Percentiles rank a stretch among this genome's conserved stretches.
Evolutionary conservation across 2,797 vertebrate species (phyloP).

Genomic region (Scarus forsteni): DNA sequence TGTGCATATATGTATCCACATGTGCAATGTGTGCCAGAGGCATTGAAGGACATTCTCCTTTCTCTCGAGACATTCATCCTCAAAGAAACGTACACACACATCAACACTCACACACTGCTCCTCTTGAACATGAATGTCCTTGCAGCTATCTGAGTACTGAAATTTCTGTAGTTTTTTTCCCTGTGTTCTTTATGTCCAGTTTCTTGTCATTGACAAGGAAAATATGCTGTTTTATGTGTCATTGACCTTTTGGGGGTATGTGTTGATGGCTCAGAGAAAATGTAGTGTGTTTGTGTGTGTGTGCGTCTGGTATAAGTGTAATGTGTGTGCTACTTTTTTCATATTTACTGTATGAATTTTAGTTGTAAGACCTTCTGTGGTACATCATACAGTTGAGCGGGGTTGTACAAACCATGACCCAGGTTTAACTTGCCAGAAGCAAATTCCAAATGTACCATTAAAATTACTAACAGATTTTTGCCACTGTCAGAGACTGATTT

Average conservation of each 20-base stretch:
- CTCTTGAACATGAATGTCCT: conserved; percentile 21
- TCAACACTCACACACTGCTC: background rate
- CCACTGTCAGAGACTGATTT: too few relatives aligned
- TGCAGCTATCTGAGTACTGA: conserved; percentile 4
- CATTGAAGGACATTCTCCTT: conserved; percentile 18
- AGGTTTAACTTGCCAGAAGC: too few relatives aligned
- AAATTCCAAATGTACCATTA: too few relatives aligned
- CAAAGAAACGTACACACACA: conserved; percentile 1
- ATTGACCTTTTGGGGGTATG: conserved; percentile 14
- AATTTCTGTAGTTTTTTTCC: conserved; percentile 5
- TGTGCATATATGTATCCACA: background rate
- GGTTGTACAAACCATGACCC: too few relatives aligned
- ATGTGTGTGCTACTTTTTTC: background rate
- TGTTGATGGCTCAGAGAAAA: conserved; percentile 1
- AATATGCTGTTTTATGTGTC: conserved; percentile 15
- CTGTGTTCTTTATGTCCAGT: background rate
- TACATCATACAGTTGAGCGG: too few relatives aligned
- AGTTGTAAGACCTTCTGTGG: too few relatives aligned
- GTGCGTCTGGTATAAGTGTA: too few relatives aligned
- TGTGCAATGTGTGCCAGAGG: background rate
- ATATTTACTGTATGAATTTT: background rate
- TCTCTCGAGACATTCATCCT: background rate
- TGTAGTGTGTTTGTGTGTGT: background rate
- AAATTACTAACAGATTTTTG: too few relatives aligned
- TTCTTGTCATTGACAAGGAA: conserved; percentile 7